phyloP scores from a whole-genome alignment of 2,113 vertebrate genomes.

The Gallinago media region DNA sequence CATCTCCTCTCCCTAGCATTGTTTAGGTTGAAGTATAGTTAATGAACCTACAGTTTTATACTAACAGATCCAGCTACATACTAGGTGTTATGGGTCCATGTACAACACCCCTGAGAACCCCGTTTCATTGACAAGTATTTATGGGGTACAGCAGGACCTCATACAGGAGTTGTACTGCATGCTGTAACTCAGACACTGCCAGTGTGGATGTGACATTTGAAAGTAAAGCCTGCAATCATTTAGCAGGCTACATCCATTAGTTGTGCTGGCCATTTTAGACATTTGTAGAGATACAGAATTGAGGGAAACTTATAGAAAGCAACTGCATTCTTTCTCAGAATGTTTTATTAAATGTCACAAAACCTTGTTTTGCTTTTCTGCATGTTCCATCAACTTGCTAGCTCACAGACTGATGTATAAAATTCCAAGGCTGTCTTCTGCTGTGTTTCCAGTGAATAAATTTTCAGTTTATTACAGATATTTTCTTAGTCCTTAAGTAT shows the following conservation, averaged over 20 bases:
- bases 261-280: neutral
- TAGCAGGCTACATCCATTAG: neutral
- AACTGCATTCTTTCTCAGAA: neutral
- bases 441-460: neutral
- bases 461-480: neutral
- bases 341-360: neutral
- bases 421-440: neutral
- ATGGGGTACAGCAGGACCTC: neutral
- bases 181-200: neutral
- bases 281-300: neutral
- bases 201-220: neutral
- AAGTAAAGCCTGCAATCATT: neutral
- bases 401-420: neutral
- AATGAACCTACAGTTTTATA: neutral
- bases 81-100: rapidly evolving
- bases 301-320: neutral
- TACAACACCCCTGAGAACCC: neutral
- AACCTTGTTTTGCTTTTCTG: neutral
- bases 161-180: neutral
- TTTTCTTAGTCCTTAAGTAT: neutral
- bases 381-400: neutral
- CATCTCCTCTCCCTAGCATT: neutral
- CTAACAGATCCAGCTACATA: neutral
- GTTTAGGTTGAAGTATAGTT: neutral
- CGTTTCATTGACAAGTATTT: neutral